Base-by-base conservation (phyloP, 1,140 invertebrate species). In the Magallana ariakensis region DNA sequence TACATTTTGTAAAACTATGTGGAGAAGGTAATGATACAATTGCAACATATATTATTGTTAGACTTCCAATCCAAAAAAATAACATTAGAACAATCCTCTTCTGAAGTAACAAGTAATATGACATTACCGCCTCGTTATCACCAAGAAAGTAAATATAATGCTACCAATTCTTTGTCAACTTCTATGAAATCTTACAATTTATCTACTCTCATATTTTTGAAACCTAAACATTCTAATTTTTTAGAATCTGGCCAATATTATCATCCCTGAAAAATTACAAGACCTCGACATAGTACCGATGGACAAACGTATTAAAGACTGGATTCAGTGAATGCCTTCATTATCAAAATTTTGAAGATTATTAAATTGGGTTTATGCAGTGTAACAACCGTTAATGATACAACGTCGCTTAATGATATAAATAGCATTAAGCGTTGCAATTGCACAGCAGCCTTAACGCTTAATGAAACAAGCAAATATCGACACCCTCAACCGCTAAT, bases 61-160 rank as follows among this genome's bases (percentile, higher is more conserved):
- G 33, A 13, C 56, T 53, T 55, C 81, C 54, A 0, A 57, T 83
- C 57, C 57, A 13, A 58, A 26, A 57, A 57, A 3, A 15, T 83
- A 0, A 15, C 54, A 56, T 57, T 57, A 11, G 54, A 83, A 55
- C 7, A 54, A 22, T 56, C 53, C n/a, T 83, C 1, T 58, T 83
- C 55, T 56, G 81, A 1, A n/a, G 22, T 26, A 1, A 83, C 53
- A 13, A 83, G 19, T 55, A 15, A 57, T 57, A 22, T 83, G 13
- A 56, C 53, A 0, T 11, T 83, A 22, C 81, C 81, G 22, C 53
- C 81, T 13, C 54, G 56, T 83, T 83, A 56, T 83, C 55, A 83
- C 22, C 53, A 83, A 57, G 81, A 83, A 22, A 83, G 81, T 83
- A 53, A 46, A 80, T 80, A 53, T 54, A 80, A 80, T 53, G 46